Conservation (phyloP, 2,888 invertebrate genomes). For the Diarsia mendica region DNA sequence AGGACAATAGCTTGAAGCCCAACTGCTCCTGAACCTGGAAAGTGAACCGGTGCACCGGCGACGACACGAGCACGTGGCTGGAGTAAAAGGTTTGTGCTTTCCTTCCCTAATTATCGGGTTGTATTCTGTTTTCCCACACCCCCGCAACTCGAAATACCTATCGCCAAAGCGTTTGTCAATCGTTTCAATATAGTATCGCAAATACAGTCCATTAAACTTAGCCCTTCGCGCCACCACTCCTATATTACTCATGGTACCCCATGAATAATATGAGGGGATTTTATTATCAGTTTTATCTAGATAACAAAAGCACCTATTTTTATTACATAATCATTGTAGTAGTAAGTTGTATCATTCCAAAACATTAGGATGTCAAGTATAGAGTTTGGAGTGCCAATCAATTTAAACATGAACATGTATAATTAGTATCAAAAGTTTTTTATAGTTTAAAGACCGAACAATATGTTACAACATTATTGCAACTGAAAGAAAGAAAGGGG, state of each 20-base stretch:
- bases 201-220: too few species aligned
- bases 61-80: too few species aligned
- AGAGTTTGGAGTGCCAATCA: not conserved
- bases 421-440: not conserved
- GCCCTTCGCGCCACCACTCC: too few species aligned
- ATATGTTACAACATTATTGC: not conserved
- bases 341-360: constrained; percentile 14
- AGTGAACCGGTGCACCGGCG: too few species aligned
- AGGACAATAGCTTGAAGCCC: too few species aligned
- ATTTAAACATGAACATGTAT: not conserved
- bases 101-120: too few species aligned
- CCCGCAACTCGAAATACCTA: too few species aligned
- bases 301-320: constrained; percentile 18
- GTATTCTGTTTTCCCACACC: too few species aligned
- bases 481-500: not conserved
- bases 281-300: constrained; percentile 7
- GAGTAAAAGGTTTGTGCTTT: too few species aligned
- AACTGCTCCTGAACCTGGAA: too few species aligned
- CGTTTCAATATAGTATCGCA: too few species aligned
- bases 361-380: not conserved
- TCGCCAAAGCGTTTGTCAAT: too few species aligned
- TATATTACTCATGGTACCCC: not conserved
- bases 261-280: not conserved
- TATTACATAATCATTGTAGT: constrained; percentile 5
- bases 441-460: not conserved